phyloP scores from a whole-genome alignment of 2,113 vertebrate species.

The Athene noctua region DNA sequence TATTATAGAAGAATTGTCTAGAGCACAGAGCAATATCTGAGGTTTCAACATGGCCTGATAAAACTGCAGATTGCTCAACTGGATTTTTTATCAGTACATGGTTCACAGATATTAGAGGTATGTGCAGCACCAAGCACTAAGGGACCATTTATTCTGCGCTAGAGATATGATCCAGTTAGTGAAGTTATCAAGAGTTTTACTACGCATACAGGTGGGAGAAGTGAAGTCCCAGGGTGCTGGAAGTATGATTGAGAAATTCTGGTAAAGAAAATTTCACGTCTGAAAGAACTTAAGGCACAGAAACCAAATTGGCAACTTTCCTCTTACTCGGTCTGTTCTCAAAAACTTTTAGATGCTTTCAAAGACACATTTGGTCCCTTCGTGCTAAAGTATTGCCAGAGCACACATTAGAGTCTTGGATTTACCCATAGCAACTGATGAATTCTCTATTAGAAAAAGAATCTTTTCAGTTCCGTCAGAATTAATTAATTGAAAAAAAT shows the following conservation, averaged over 20 bases:
- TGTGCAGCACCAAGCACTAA: neutral
- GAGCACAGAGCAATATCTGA: neutral
- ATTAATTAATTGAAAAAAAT: conserved; percentile 21
- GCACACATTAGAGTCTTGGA: conserved; percentile 8
- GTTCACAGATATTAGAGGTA: neutral
- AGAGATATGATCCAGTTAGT: neutral
- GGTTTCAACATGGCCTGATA: neutral
- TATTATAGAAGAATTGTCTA: neutral
- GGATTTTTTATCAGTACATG: neutral
- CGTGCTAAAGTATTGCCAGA: neutral
- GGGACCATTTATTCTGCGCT: neutral
- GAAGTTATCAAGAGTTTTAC: neutral
- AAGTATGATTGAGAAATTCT: neutral
- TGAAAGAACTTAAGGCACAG: conserved; percentile 27
- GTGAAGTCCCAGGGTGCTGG: neutral
- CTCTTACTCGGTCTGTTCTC: neutral
- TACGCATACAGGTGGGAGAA: neutral
- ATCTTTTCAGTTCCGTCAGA: neutral
- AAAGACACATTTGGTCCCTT: conserved; percentile 26
- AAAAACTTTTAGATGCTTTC: neutral
- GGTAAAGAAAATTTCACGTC: neutral
- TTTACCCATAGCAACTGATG: conserved; percentile 24
- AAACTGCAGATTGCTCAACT: neutral
- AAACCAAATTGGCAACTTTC: conserved; percentile 9
- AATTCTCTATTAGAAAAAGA: conserved; percentile 28